Evolutionary conservation across 2,113 vertebrate genomes (phyloP).

Genomic region (Charina bottae): DNA sequence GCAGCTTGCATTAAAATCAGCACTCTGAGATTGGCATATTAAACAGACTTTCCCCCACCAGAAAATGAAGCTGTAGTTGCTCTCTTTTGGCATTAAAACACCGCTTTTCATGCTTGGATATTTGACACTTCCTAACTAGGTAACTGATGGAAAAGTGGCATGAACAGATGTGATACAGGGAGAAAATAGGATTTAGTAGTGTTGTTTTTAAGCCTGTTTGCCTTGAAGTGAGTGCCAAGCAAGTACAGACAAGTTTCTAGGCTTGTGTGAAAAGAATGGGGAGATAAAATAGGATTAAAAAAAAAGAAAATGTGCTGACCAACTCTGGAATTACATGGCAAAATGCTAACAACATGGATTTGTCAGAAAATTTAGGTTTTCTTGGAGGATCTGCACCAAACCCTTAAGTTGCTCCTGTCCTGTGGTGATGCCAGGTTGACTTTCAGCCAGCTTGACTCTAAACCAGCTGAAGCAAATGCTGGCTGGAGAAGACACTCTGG

Average conservation of each 20-base stretch:
- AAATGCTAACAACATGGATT: not conserved
- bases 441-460: not conserved
- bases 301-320: not conserved
- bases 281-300: not conserved
- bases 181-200: slow-evolving; percentile 27
- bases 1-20: slow-evolving; percentile 42
- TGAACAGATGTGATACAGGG: slow-evolving; percentile 26
- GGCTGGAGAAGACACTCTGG: not conserved
- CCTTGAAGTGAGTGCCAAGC: not conserved
- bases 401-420: not conserved
- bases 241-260: not conserved
- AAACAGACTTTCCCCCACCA: slow-evolving; percentile 57
- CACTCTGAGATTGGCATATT: slow-evolving; percentile 56
- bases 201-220: not conserved
- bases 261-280: slow-evolving; percentile 26
- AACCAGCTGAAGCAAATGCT: not conserved
- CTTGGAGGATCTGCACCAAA: not conserved
- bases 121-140: slow-evolving; percentile 33
- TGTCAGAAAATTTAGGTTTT: not conserved
- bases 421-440: no score
- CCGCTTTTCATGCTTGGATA: slow-evolving; percentile 28
- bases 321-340: not conserved
- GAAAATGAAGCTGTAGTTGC: slow-evolving; percentile 58
- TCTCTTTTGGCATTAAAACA: slow-evolving; percentile 43
- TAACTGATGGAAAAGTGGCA: slow-evolving; percentile 33